phyloP scores from a whole-genome alignment of 2,888 invertebrate species.

The Holacanthella duospinosa region DNA sequence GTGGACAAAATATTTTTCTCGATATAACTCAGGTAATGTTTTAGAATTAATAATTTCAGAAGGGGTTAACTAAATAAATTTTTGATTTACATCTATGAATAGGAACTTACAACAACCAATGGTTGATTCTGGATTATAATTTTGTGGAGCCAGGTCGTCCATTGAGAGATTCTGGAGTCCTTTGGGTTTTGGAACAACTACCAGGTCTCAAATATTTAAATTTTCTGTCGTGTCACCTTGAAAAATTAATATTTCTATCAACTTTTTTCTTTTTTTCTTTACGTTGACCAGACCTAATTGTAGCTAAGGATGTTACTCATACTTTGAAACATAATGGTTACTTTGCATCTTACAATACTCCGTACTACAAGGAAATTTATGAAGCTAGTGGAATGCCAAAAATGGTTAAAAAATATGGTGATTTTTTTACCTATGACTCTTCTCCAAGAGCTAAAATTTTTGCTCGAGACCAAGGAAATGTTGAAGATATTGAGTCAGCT shows the following conservation, averaged over 20 bases:
- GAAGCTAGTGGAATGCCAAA: constrained; percentile 52
- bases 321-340: constrained; percentile 53
- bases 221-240: too few relatives aligned
- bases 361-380: constrained; percentile 55
- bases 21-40: constrained; percentile 53
- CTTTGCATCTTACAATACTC: constrained; percentile 64
- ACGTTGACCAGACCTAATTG: constrained; percentile 45
- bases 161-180: constrained; percentile 43
- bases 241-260: not conserved
- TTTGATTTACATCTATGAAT: not conserved
- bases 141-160: constrained; percentile 47
- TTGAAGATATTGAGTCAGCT: constrained; percentile 51
- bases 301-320: constrained; percentile 56
- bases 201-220: constrained; percentile 43
- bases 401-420: constrained; percentile 48
- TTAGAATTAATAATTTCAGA: not conserved
- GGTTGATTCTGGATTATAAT: constrained; percentile 64
- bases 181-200: constrained; percentile 69
- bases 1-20: constrained; percentile 61
- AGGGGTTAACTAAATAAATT: not conserved
- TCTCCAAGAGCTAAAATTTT: constrained; percentile 57
- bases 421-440: constrained; percentile 54
- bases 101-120: constrained; percentile 72
- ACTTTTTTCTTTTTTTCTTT: constrained; percentile 1
- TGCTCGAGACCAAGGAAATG: constrained; percentile 49